Conservation (phyloP, 2,797 vertebrate genomes). For the Semaprochilodus insignis region DNA sequence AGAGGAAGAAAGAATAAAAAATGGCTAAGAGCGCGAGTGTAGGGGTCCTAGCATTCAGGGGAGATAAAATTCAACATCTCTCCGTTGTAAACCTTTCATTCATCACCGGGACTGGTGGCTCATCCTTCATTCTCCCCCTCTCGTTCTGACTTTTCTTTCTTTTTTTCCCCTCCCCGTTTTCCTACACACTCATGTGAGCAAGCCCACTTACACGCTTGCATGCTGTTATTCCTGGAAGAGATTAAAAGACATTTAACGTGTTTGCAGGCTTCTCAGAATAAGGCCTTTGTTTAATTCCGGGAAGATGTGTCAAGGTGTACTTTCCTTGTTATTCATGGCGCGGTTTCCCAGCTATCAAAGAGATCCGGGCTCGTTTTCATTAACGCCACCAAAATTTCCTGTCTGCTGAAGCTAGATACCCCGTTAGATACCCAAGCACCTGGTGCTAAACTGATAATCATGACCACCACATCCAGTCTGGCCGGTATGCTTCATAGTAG, state of each 20-base stretch:
- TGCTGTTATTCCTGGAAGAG: not conserved
- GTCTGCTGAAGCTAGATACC: constrained; percentile 40
- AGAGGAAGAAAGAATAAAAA: not conserved
- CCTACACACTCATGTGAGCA: not conserved
- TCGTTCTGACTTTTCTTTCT: not conserved
- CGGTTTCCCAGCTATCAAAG: not conserved
- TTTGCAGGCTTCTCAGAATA: not conserved
- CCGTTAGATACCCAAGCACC: constrained; percentile 12
- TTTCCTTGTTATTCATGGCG: not conserved
- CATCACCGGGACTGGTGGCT: not conserved
- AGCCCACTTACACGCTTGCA: not conserved
- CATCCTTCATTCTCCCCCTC: not conserved
- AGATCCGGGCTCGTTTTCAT: not conserved
- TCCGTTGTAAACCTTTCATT: constrained; percentile 37
- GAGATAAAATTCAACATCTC: constrained; percentile 36
- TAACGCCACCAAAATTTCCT: not conserved
- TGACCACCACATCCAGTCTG: constrained; percentile 25
- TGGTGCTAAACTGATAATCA: constrained; percentile 46
- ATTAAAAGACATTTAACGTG: not conserved
- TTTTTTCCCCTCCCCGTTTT: not conserved
- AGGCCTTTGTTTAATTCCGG: not conserved
- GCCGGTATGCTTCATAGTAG: constrained; percentile 19
- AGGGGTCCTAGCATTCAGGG: constrained; percentile 13
- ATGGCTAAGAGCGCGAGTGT: not conserved
- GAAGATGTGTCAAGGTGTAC: not conserved